Base-by-base conservation (phyloP, 2,888 invertebrate genomes). In the Pseudococcus viburni region DNA sequence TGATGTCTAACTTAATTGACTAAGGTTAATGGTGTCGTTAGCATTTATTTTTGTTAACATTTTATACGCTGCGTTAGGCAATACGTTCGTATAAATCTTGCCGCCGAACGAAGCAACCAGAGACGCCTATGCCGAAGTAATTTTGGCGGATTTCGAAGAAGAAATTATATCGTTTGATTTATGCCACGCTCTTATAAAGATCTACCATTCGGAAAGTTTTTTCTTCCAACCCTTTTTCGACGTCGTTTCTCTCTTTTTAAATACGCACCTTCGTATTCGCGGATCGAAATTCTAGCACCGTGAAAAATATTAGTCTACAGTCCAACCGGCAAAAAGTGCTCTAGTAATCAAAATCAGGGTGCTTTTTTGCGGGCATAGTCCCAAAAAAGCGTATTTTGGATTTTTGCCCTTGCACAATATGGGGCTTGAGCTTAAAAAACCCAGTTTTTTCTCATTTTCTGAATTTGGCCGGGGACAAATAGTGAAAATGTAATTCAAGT, bases 141-240 rank as follows among this genome's bases (percentile, higher is more conserved):
- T 83, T 83, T 83, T 83, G 33, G 46, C 42, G 80, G 80, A 83
- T 42, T 83, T 83, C 77, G 19, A 46, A 83, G 19, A 46, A 83
- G 80, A 83, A 83, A 83, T 83, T 83, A 83, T 83, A 83, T 83
- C 80, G 80, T 46, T 83, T 83, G 80, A 83, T 83, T 83, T 83
- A 83, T 83, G 46, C 46, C 17, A 5, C 33, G 15, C 33, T 73
- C 39, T n/a, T 73, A 33, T 73, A 33, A 73, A 73, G 39, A 33
- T 33, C 33, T 33, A 33, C 33, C 33, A 73, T 73, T 73, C 6
- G 6, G 5, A 33, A 73, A 33, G 33, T 73, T 73, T 73, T 73
- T 73, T 73, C 12, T 73, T 7, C 73, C 9, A 8, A 19, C 4
- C 26, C 68, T 11, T 5, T 64, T 64, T 64, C 42, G 22, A 19